Percentiles rank a stretch among this genome's conserved stretches.
Conservation (phyloP, 2,888 invertebrate genomes). For the Bugula neritina region DNA sequence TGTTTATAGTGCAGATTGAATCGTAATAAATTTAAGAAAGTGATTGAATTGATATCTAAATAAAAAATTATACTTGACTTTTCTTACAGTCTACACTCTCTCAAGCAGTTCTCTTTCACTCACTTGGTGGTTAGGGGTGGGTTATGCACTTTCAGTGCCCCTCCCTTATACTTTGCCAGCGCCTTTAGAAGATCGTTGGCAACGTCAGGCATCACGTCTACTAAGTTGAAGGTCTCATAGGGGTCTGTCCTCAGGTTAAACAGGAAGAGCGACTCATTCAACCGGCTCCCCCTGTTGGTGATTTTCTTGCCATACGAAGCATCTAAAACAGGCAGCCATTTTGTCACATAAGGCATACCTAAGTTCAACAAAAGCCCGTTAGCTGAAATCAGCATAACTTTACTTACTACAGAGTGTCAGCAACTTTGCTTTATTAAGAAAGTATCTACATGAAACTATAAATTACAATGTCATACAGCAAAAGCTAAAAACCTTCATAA, state of each 20-base stretch:
- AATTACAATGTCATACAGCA: no score
- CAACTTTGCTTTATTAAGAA: no score
- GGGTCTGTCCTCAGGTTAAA: conserved; percentile 6
- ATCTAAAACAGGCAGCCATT: no score
- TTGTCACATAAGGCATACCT: no score
- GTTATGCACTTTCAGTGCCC: background rate
- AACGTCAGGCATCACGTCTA: conserved; percentile 10
- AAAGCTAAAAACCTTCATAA: background rate
- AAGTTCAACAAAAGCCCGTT: no score
- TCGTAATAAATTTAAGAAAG: background rate
- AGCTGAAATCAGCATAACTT: no score
- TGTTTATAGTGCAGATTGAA: no score
- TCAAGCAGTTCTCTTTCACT: no score
- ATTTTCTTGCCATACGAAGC: background rate
- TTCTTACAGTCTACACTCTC: no score
- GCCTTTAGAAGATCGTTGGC: background rate
- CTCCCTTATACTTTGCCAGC: background rate
- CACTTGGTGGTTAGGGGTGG: background rate
- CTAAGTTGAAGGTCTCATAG: background rate
- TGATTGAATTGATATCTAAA: background rate
- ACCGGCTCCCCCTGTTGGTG: background rate
- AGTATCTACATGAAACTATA: no score
- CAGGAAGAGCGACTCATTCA: conserved; percentile 15
- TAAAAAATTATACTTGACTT: background rate
- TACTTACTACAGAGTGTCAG: no score